Evolutionary conservation across 2,797 vertebrate species (phyloP), one percentile per base, ranked within the genome.

Genomic region (Leptatherina wallacei): DNA sequence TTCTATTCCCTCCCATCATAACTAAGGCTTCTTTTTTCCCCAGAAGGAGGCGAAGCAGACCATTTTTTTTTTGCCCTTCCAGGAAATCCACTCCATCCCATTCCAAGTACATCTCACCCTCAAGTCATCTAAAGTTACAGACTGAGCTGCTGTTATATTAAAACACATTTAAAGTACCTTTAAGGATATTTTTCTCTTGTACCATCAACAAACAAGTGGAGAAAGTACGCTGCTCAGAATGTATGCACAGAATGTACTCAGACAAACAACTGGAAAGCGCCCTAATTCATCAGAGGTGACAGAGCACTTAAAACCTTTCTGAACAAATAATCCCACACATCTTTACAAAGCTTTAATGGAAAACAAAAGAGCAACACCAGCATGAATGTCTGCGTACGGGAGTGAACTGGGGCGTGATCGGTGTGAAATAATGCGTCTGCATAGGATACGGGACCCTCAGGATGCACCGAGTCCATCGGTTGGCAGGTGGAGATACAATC

Each of bases 401-500:
- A 64, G 69, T 42, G 20, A 65, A 73, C 57, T 16, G 38, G 20
- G 30, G 40, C 8, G 42, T 30, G 36, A 58, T 57, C 68, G 60
- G 54, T 32, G 61, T 54, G 64, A 67, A 61, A 55, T 47, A 12
- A 16, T 30, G 51, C 14, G 49, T 66, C 55, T 56, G 22, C 24
- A 27, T 27, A 32, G 32, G 52, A 60, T 27, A 27, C 61, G n/a
- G 35, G 47, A 63, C 67, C 62, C 27, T 55, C 29, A 56, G 29
- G 54, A 77, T 78, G 72, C 67, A 59, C 56, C 65, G 29, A 82
- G 85, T 79, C 24, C 85, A 78, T 90, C 89, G 85, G 76, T 86
- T 89, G 92, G 81, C 80, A 85, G 82, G 78, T 72, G 82, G 70
- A 91, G 83, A 89, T 87, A 71, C 78, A 78, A 94, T 95, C 93